phyloP scores from a whole-genome alignment of 37 sponge, comb jelly and placozoan genomes.

The Aphrocallistes beatrix region DNA sequence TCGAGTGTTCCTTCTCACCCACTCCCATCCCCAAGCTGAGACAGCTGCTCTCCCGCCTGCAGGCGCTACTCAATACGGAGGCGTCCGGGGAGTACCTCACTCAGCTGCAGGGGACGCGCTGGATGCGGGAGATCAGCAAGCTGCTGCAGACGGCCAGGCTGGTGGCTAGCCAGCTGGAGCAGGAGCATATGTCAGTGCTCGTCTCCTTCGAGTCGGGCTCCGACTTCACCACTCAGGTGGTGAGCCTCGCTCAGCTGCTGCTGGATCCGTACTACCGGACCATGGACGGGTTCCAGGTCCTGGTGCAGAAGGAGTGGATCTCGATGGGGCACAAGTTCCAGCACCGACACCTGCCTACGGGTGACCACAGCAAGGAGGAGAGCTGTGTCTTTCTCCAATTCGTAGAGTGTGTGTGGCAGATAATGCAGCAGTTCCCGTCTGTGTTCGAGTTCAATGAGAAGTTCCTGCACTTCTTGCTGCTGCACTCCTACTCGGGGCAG shows the following conservation, averaged over 20 bases:
- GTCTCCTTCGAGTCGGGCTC: slow-evolving; percentile 69
- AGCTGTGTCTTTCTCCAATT: slow-evolving; percentile 81
- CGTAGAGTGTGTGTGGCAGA: slow-evolving; percentile 86
- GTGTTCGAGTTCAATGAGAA: slow-evolving; percentile 77
- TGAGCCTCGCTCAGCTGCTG: slow-evolving; percentile 73
- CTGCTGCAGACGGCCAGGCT: slow-evolving; percentile 36
- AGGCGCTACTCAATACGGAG: slow-evolving; percentile 23
- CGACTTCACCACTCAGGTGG: slow-evolving; percentile 82
- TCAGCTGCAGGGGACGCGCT: slow-evolving; percentile 49
- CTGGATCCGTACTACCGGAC: slow-evolving; percentile 84
- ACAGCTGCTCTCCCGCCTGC: neutral
- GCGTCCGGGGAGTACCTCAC: slow-evolving; percentile 39
- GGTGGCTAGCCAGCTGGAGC: slow-evolving; percentile 26
- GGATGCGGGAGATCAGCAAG: slow-evolving; percentile 52
- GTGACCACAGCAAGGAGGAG: slow-evolving; percentile 29
- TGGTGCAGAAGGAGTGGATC: slow-evolving; percentile 87
- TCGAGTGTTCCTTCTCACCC: neutral
- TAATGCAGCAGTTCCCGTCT: slow-evolving; percentile 62
- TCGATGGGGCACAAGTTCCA: slow-evolving; percentile 76
- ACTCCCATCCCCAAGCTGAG: neutral
- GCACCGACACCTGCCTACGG: slow-evolving; percentile 26
- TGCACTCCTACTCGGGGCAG: slow-evolving; percentile 59
- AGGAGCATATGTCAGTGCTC: slow-evolving; percentile 42
- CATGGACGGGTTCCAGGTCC: slow-evolving; percentile 87
- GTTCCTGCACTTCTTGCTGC: slow-evolving; percentile 56